A percentile compares a stretch with the other conserved stretches of the same genome.
phyloP scores from a whole-genome alignment of 2,113 vertebrate genomes.

The Labrus mixtus region DNA sequence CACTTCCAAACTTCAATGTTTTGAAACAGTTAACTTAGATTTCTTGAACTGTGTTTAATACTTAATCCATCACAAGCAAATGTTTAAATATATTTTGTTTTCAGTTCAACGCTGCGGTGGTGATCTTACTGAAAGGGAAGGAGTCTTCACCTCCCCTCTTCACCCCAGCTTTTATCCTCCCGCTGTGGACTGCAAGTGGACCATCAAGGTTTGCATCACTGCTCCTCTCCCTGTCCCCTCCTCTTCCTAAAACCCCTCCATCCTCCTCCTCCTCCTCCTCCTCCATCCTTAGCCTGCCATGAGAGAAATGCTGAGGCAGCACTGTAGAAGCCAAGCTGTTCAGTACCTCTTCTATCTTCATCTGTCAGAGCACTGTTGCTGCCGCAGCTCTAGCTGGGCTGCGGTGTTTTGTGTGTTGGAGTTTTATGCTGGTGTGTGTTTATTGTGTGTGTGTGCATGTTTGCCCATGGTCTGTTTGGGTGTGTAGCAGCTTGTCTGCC shows the following conservation, averaged over 20 bases:
- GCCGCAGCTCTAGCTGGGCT: conserved; percentile 65
- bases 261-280: conserved; percentile 28
- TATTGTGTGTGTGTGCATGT: not conserved
- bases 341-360: conserved; percentile 80
- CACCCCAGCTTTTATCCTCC: conserved; percentile 85
- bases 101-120: conserved; percentile 74
- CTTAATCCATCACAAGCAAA: not conserved
- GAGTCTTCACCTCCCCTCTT: conserved; percentile 77
- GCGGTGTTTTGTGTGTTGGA: conserved; percentile 57
- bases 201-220: conserved; percentile 78
- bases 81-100: conserved; percentile 4
- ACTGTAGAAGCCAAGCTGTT: conserved; percentile 77
- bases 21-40: not conserved
- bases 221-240: conserved; percentile 26
- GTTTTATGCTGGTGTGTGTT: conserved; percentile 15
- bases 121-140: conserved; percentile 34
- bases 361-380: conserved; percentile 73
- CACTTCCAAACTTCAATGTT: not conserved
- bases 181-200: conserved; percentile 81
- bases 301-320: conserved; percentile 76
- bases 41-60: not conserved
- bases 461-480: not conserved
- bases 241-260: conserved; percentile 32
- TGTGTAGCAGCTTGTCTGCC: conserved; percentile 7
- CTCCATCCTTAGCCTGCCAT: conserved; percentile 66